Percentiles rank a stretch among this genome's conserved stretches.
Evolutionary conservation across 2,888 invertebrate genomes (phyloP).

Genomic region (Drosophila leonis): DNA sequence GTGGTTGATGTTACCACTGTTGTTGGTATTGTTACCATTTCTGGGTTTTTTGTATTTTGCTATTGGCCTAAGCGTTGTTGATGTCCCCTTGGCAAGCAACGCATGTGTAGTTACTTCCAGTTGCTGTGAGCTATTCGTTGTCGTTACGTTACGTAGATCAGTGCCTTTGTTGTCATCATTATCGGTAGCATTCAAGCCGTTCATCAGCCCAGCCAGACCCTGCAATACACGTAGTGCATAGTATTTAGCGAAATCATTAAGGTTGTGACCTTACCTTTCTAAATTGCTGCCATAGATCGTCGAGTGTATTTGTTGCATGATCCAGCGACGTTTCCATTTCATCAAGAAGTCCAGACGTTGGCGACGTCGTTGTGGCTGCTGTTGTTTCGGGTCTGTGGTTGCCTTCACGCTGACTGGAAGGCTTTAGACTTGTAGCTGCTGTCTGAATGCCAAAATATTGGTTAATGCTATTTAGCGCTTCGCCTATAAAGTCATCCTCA

Average conservation of each 20-base stretch:
- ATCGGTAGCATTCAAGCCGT: neutral
- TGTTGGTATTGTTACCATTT: conserved; percentile 1
- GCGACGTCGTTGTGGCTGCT: neutral
- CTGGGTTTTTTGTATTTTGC: neutral
- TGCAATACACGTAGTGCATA: conserved; percentile 29
- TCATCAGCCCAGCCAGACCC: conserved; percentile 47
- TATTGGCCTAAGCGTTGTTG: neutral
- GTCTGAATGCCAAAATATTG: conserved; percentile 37
- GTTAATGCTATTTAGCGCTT: conserved; percentile 43
- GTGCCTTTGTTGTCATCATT: conserved; percentile 5
- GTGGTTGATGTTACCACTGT: conserved; percentile 4
- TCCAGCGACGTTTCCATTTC: conserved; percentile 61
- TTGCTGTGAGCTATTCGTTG: conserved; percentile 11
- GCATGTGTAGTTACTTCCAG: conserved; percentile 25
- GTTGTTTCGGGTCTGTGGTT: conserved; percentile 3
- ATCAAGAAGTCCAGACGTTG: conserved; percentile 28
- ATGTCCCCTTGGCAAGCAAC: neutral
- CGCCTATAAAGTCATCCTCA: conserved; percentile 42
- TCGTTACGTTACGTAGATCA: conserved; percentile 12
- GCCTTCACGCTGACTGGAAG: conserved; percentile 4
- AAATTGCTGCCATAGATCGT: conserved; percentile 64
- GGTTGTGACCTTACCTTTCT: conserved; percentile 50
- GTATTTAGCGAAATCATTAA: neutral
- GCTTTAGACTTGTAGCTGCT: conserved; percentile 9
- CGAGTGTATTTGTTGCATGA: conserved; percentile 51